A percentile compares a stretch with the other conserved stretches of the same genome.
These are phyloP conservation scores for Scotopteryx bipunctaria DNA, from an alignment of 2,888 invertebrate genomes.

Conservation along the genomic window DNA sequence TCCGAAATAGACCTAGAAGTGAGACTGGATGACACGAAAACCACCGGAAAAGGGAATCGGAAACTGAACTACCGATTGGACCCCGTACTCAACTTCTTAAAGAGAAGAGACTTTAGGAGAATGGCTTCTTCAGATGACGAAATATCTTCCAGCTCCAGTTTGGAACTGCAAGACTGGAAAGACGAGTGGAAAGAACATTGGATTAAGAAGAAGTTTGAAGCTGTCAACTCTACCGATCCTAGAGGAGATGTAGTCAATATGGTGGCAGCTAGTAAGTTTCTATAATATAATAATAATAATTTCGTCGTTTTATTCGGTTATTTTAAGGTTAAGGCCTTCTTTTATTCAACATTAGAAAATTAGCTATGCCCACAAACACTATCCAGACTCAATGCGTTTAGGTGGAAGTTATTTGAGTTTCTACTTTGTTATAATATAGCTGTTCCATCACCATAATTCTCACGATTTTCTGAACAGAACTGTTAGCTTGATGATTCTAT, in stretches of 20 bases:
- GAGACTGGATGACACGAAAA: slow-evolving; percentile 12
- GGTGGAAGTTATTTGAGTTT: too few species aligned
- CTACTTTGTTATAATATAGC: too few species aligned
- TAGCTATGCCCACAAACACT: too few species aligned
- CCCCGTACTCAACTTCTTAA: slow-evolving; percentile 47
- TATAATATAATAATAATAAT: not conserved
- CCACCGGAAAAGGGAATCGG: slow-evolving; percentile 1
- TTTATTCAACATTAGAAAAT: not conserved
- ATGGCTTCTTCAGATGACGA: not conserved
- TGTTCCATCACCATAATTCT: too few species aligned
- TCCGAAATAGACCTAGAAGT: not conserved
- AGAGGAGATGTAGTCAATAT: slow-evolving; percentile 64
- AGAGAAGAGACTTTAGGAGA: slow-evolving; percentile 13
- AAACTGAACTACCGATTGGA: slow-evolving; percentile 46
- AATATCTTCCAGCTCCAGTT: slow-evolving; percentile 38
- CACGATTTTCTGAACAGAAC: too few species aligned
- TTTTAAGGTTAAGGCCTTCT: too few species aligned
- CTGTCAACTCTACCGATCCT: slow-evolving; percentile 48
- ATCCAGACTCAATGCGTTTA: too few species aligned
- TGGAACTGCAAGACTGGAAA: slow-evolving; percentile 46
- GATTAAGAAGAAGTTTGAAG: slow-evolving; percentile 55
- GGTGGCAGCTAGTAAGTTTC: slow-evolving; percentile 63
- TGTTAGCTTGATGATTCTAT: not conserved
- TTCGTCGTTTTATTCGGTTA: too few species aligned
- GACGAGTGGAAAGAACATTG: slow-evolving; percentile 49